phyloP scores from a whole-genome alignment of 2,797 vertebrate genomes.

The Hylomyscus alleni region DNA sequence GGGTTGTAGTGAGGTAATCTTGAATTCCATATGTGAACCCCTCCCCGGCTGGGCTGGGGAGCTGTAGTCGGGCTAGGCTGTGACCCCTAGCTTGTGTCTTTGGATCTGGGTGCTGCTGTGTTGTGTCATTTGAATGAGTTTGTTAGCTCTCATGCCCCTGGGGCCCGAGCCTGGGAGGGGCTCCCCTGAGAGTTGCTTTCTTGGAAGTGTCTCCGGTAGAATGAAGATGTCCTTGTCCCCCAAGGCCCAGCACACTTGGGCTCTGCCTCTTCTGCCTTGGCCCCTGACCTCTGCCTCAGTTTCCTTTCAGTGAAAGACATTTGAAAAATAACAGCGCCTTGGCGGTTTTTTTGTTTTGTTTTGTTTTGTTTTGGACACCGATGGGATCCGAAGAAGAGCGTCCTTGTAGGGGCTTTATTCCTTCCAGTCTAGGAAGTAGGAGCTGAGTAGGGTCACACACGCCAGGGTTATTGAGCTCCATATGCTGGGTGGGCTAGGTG shows the following conservation, averaged over 20 bases:
- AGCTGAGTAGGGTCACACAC: not conserved
- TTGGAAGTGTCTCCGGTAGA: not conserved
- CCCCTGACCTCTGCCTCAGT: not conserved
- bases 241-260: not conserved
- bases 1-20: not conserved
- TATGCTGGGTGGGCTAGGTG: not conserved
- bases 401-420: not conserved
- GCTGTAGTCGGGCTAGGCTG: no score
- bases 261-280: not conserved
- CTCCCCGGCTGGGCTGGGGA: not conserved
- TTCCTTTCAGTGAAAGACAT: not conserved
- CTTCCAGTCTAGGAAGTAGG: not conserved
- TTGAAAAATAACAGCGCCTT: not conserved
- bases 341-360: no score
- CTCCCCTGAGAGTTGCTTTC: constrained; percentile 58
- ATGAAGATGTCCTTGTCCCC: constrained; percentile 48
- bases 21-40: not conserved
- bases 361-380: not conserved
- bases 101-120: not conserved
- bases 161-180: not conserved
- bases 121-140: not conserved
- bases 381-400: not conserved
- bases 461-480: no score
- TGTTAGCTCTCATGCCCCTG: constrained; percentile 11
- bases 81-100: not conserved